A percentile compares a stretch with the other conserved stretches of the same genome.
phyloP scores from a whole-genome alignment of 2,888 invertebrate genomes.

The Callinectes sapidus region DNA sequence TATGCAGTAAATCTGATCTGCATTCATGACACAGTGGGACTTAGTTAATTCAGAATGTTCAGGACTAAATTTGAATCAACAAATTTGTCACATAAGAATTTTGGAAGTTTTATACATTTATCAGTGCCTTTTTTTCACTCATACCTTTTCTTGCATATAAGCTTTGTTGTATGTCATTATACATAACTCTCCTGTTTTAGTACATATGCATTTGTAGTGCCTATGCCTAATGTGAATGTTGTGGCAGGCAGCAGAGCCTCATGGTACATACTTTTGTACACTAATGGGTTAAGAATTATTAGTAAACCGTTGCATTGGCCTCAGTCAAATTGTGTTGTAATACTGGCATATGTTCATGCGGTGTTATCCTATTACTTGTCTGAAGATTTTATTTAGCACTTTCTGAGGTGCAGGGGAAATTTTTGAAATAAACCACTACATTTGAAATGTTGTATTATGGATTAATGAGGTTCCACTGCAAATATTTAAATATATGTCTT shows the following conservation, averaged over 20 bases:
- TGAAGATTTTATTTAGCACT: not conserved
- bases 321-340: not conserved
- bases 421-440: not conserved
- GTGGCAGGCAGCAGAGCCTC: not conserved
- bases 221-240: not conserved
- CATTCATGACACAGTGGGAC: not conserved
- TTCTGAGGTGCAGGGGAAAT: not conserved
- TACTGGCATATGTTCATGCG: not conserved
- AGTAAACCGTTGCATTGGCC: not conserved
- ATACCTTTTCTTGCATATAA: not conserved
- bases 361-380: not conserved
- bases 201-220: not conserved
- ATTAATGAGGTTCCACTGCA: conserved; percentile 10
- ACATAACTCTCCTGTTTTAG: not conserved
- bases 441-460: not conserved
- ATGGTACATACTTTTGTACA: not conserved
- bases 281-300: not conserved
- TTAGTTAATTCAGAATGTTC: not conserved
- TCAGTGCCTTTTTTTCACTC: not conserved
- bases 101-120: not conserved
- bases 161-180: not conserved
- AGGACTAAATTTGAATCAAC: not conserved
- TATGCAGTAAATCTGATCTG: not conserved
- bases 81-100: not conserved
- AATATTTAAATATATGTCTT: not conserved